Conservation (phyloP, 2,113 vertebrate species). For the Prietella phreatophila region DNA sequence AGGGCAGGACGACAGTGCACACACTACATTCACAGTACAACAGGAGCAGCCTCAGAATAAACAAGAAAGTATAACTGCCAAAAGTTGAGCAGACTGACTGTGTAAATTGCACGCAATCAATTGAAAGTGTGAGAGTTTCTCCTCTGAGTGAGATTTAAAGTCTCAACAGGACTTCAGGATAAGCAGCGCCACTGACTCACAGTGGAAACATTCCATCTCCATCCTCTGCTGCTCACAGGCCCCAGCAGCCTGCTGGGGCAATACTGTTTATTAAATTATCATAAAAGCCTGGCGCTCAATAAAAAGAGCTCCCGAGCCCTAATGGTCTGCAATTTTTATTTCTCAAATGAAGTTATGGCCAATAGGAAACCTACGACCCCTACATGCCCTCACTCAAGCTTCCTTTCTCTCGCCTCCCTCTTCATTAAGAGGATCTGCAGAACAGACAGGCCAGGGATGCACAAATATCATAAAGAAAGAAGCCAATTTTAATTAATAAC, state of each 20-base stretch:
- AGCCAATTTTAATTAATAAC: constrained; percentile 38
- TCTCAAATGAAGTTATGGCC: constrained; percentile 74
- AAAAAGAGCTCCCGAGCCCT: constrained; percentile 66
- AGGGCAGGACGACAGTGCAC: not conserved
- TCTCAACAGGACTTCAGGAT: constrained; percentile 33
- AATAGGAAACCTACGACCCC: constrained; percentile 63
- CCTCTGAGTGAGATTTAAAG: constrained; percentile 33
- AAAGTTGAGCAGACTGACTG: not conserved
- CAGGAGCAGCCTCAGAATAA: not conserved
- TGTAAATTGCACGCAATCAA: constrained; percentile 14
- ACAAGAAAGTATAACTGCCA: not conserved
- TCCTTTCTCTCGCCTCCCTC: constrained; percentile 33
- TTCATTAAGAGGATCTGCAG: constrained; percentile 40
- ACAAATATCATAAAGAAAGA: constrained; percentile 29
- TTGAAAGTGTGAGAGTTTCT: constrained; percentile 17
- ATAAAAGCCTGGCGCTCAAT: constrained; percentile 72
- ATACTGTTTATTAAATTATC: constrained; percentile 72
- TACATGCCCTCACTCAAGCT: constrained; percentile 42
- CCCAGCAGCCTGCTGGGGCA: constrained; percentile 57
- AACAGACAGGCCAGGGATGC: constrained; percentile 35
- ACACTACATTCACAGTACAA: not conserved
- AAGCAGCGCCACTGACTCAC: constrained; percentile 61
- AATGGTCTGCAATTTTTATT: constrained; percentile 76
- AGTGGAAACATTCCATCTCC: constrained; percentile 52
- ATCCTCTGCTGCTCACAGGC: constrained; percentile 55